Evolutionary conservation across 2,888 invertebrate genomes (phyloP), one percentile per base, ranked within the genome.

Genomic region (Ypsolopha scabrella): DNA sequence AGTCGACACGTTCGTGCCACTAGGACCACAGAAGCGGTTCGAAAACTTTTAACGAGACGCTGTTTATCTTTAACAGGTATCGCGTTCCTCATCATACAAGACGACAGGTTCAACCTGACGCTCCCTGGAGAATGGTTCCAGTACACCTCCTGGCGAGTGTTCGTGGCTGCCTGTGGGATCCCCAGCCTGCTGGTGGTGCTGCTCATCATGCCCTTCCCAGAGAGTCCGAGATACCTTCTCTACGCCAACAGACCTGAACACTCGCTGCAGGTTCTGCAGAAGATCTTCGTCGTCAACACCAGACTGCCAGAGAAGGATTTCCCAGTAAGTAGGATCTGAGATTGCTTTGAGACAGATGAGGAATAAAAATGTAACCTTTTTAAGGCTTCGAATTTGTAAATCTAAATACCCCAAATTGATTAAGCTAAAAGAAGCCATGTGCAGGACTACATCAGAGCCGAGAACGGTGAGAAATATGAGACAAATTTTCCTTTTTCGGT

Each of bases 141-240:
- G 51, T 89, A 89, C 65, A 88, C 82, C 1, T 89, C 91, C 0
- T 91, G 91, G 91, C 70, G 91, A 3, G 81, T 90, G 11, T 91
- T 91, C 63, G 87, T 91, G 34, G 86, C 89, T 0, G 80, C 91
- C 1, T 90, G 90, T 56, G 88, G 90, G 0, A 63, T 88, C 34
- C 90, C 90, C 1, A 88, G 88, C 48, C 67, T 89, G 33, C 59
- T 88, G 50, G 88, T 89, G 52, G 80, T 85, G 41, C 59, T 87
- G 44, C 65, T 88, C 7, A 68, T 89, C 36, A 59, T 80, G n/a
- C 87, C 87, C 0, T 80, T 89, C 62, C 89, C 89, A 0, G 89
- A 90, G 72, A 88, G 89, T 14, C 90, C 89, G 0, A 70, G 89
- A 55, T 89, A 87, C 63, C 65, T 89, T 56, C 75, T 90, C 46